Percentiles rank a stretch among this genome's conserved stretches.
Evolutionary conservation across 1,140 invertebrate genomes (phyloP).

Genomic region (Hormaphis cornu): DNA sequence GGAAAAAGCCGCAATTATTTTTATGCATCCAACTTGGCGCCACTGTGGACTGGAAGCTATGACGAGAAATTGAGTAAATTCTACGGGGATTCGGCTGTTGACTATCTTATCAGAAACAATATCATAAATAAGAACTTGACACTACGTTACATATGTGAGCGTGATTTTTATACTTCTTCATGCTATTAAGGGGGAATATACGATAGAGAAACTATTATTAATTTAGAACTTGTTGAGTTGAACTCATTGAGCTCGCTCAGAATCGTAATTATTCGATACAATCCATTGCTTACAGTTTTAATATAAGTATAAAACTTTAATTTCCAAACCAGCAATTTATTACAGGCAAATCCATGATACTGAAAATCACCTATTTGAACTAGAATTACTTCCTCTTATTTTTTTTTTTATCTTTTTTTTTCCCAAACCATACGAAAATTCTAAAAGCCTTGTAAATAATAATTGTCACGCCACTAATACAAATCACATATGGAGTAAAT

Average conservation of each 20-base stretch:
- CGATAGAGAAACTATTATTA: neutral
- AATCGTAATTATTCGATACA: neutral
- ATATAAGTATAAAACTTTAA: no score
- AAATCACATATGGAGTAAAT: no score
- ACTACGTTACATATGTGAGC: conserved; percentile 3
- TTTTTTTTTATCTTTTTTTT: no score
- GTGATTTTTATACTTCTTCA: neutral
- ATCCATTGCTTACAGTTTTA: neutral
- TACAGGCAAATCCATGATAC: no score
- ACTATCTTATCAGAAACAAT: conserved; percentile 11
- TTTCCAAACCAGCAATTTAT: no score
- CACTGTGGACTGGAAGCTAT: conserved; percentile 56
- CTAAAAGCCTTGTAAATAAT: neutral
- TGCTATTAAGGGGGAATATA: neutral
- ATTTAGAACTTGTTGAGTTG: neutral
- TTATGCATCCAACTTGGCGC: conserved; percentile 61
- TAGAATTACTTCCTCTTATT: no score
- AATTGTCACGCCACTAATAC: no score
- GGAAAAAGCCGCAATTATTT: conserved; percentile 49
- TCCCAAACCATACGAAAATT: neutral
- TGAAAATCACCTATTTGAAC: no score
- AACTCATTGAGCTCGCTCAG: neutral
- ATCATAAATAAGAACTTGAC: conserved; percentile 19
- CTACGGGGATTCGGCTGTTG: neutral
- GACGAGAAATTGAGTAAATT: conserved; percentile 28